Evolutionary conservation across 2,888 invertebrate species (phyloP), one percentile per base, ranked within the genome.

Genomic region (Pterostichus madidus): DNA sequence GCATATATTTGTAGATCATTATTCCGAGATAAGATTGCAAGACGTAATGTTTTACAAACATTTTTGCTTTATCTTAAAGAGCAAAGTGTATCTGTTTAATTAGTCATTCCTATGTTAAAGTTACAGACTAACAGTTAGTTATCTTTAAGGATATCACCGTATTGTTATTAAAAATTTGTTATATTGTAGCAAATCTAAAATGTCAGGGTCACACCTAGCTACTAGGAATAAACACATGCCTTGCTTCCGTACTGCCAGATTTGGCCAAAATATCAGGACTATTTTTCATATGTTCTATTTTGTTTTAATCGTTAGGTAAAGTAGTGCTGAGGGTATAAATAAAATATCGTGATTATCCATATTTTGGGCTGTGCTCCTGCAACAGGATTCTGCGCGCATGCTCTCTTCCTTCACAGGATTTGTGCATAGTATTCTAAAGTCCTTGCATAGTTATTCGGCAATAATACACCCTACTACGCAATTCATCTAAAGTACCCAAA

Each of bases 341-440:
- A 8, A 39, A 39, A n/a, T 49, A 49, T 49, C 5, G 35, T 35
- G 64, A 64, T 64, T 64, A 35, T 32, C 64, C 64, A 64, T 64
- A 35, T 64, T 64, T 64, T 64, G 64, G 64, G 64, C 64, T 35
- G 64, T 64, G 64, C n/a, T 64, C 35, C 64, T 64, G 32, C 24
- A 24, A 11, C 5, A 31, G 31, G 59, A 64, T 35, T 32, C 64
- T 64, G 59, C 35, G 49, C 49, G 64, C 64, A 64, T 64, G 64
- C 32, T 13, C 13, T 35, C 10, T 8, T 39, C 64, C 64, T 64
- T 64, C 49, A 35, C 11, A 64, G 64, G 64, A 64, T 32, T 64
- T 61, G 24, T 17, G 11, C 59, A 11, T 59, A 59, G 59, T 59
- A 49, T 49, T 5, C 13, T 49, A 49, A 8, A 49, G 49, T 49